Conservation (phyloP, 2,888 invertebrate species). For the Cacoxenus indagator region DNA sequence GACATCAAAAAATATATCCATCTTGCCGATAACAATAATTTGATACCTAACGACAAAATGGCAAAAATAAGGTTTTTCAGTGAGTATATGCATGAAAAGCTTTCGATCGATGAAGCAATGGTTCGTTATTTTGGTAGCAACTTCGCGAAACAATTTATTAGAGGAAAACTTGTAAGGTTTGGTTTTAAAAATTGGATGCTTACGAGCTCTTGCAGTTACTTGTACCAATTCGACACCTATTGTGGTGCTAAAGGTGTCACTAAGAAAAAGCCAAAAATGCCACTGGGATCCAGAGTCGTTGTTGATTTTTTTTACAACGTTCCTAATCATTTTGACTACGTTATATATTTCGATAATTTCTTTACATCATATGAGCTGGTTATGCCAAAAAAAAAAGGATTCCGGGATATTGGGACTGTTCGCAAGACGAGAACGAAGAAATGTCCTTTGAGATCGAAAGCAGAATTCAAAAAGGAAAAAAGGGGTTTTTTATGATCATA, state of each 20-base stretch:
- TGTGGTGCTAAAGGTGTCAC: conserved; percentile 7
- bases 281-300: conserved; percentile 21
- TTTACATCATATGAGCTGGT: not conserved
- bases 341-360: too few species aligned
- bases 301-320: conserved; percentile 26
- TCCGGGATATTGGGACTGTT: conserved; percentile 22
- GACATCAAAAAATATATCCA: too few species aligned
- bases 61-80: too few species aligned
- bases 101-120: conserved; percentile 22
- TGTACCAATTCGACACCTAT: not conserved
- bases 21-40: too few species aligned
- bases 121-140: conserved; percentile 17
- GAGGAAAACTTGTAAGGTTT: not conserved
- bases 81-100: conserved; percentile 18
- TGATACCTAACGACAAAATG: too few species aligned
- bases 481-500: conserved; percentile 19
- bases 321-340: conserved; percentile 10
- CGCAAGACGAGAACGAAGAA: conserved; percentile 16
- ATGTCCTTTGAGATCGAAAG: conserved; percentile 20
- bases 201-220: too few species aligned
- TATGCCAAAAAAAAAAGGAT: conserved; percentile 5
- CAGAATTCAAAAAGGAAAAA: conserved; percentile 13
- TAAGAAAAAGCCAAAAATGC: too few species aligned
- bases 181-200: too few species aligned
- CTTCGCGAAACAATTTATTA: conserved; percentile 25